A percentile compares a stretch with the other conserved stretches of the same genome.
These are phyloP conservation scores for Dilophus febrilis DNA, from an alignment of 2,888 invertebrate species.

Conservation along the genomic window DNA sequence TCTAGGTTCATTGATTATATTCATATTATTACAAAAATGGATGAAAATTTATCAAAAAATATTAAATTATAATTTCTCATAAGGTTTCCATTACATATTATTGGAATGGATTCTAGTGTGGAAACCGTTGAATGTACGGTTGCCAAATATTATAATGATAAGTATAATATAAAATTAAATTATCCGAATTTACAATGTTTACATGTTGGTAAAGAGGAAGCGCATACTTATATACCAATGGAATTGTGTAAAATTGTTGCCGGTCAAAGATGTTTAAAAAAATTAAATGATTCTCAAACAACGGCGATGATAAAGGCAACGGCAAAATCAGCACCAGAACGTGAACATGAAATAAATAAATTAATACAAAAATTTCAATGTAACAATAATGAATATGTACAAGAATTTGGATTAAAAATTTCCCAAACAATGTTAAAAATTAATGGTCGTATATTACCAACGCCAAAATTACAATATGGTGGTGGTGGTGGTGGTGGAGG, in stretches of 20 bases:
- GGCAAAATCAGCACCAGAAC: slow-evolving; percentile 80
- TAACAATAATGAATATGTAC: slow-evolving; percentile 96
- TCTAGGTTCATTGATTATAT: no score
- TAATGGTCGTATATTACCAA: slow-evolving; percentile 92
- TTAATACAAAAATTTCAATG: slow-evolving; percentile 94
- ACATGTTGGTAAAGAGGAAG: slow-evolving; percentile 99
- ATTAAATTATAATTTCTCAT: no score
- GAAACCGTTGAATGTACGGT: slow-evolving; percentile 99
- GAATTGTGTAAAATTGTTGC: slow-evolving; percentile 99
- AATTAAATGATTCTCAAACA: slow-evolving; percentile 98
- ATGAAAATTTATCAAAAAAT: no score
- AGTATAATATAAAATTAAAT: slow-evolving; percentile 95
- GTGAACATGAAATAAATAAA: slow-evolving; percentile 97
- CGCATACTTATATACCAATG: slow-evolving; percentile 96
- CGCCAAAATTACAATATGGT: slow-evolving; percentile 97
- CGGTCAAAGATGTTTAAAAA: slow-evolving; percentile 98
- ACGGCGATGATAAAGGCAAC: slow-evolving; percentile 99
- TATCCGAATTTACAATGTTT: slow-evolving; percentile 98
- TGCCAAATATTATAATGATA: slow-evolving; percentile 98
- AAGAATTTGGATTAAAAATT: slow-evolving; percentile 95
- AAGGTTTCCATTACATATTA: slow-evolving; percentile 91
- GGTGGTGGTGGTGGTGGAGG: no score
- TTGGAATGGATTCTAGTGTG: slow-evolving; percentile 94
- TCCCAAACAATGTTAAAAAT: slow-evolving; percentile 99
- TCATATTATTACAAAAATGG: no score